These are phyloP conservation scores for Gymnodraco acuticeps DNA, from an alignment of 2,797 vertebrate species.

Conservation along the genomic window DNA sequence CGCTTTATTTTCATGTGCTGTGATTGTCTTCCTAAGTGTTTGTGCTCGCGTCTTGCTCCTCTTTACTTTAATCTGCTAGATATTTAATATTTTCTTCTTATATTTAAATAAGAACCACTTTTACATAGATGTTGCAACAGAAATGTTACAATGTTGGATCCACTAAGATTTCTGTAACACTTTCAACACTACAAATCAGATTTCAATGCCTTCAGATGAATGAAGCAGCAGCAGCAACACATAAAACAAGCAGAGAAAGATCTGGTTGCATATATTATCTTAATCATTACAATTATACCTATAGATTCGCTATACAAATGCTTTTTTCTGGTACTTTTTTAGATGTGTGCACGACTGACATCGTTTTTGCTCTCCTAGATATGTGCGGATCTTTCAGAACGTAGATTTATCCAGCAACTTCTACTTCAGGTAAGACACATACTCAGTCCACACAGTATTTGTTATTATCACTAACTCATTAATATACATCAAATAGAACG, in stretches of 20 bases:
- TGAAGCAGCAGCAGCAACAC: background rate
- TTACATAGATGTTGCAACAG: background rate
- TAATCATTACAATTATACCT: too few relatives aligned
- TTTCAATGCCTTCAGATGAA: slow-evolving; percentile 6
- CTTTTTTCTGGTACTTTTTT: background rate
- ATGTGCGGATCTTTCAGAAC: slow-evolving; percentile 97
- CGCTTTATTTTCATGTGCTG: background rate
- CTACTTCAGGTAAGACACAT: slow-evolving; percentile 92
- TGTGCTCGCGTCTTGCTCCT: too few relatives aligned
- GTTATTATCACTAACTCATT: background rate
- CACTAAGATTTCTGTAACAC: background rate
- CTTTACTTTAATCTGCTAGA: background rate
- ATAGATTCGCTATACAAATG: background rate
- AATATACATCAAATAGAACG: background rate
- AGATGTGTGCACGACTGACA: slow-evolving; percentile 4
- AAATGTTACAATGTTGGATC: background rate
- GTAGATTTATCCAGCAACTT: slow-evolving; percentile 99
- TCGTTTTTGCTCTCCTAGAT: slow-evolving; percentile 81
- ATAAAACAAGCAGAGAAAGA: background rate
- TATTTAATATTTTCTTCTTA: background rate
- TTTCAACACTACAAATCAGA: background rate
- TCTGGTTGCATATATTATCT: too few relatives aligned
- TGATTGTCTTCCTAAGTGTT: background rate
- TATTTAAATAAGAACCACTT: background rate
- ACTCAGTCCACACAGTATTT: background rate